A percentile compares a stretch with the other conserved stretches of the same genome.
These are phyloP conservation scores for Aptenodytes patagonicus DNA, from an alignment of 2,113 vertebrate genomes.

Conservation along the genomic window DNA sequence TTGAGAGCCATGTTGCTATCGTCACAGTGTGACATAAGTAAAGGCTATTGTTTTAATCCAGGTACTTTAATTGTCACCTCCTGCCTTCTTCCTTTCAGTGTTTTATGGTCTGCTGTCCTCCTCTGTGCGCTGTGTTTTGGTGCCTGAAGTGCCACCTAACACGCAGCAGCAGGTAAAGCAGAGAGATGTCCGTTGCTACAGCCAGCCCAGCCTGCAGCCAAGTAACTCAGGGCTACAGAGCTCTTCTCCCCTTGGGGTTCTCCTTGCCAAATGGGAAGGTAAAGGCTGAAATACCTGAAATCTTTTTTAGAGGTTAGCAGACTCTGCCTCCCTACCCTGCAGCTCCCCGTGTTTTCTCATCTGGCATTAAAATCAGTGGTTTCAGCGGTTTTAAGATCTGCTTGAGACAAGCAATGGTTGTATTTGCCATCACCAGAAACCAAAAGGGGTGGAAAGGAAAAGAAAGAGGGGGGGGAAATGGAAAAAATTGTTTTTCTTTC, in stretches of 20 bases:
- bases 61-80: background rate
- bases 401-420: background rate
- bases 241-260: background rate
- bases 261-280: background rate
- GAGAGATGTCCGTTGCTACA: background rate
- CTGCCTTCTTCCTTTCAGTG: background rate
- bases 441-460: background rate
- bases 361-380: background rate
- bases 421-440: background rate
- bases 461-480: background rate
- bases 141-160: background rate
- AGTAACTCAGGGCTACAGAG: background rate
- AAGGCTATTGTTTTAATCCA: constrained; percentile 19
- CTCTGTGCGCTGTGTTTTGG: background rate
- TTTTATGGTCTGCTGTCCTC: background rate
- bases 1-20: background rate
- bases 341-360: background rate
- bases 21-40: background rate
- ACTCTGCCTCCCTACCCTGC: background rate
- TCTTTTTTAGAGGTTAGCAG: background rate
- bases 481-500: background rate
- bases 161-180: background rate
- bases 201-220: background rate
- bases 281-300: background rate
- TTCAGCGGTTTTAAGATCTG: background rate